Evolutionary conservation across 2,113 vertebrate genomes (phyloP), one percentile per base, ranked within the genome.

Genomic region (Tympanuchus pallidicinctus): DNA sequence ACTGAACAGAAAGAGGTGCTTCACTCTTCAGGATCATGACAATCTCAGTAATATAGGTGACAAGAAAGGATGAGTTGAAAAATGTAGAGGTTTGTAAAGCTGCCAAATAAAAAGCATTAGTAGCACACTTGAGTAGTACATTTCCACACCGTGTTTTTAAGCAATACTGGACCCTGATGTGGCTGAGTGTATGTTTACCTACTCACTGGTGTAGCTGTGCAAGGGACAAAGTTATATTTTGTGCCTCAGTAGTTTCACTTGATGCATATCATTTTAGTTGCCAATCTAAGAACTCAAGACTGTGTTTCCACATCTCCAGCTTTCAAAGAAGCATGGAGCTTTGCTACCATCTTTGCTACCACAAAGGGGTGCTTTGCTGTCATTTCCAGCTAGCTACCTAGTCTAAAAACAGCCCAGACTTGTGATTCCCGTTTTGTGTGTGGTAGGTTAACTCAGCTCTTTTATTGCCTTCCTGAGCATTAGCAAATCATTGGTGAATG

Each of bases 101-200:
- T 88, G 30, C 7, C 21, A 54, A 6, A 73, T 60, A 43, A 57
- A 93, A 86, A 80, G 22, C 48, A 13, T 16, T 52, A 10, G 30
- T 48, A 10, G 10, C n/a, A 40, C 11, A 61, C 28, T 13, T 84
- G 57, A 30, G 17, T 20, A n/a, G 52, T 60, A 17, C 34, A 40
- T 18, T 84, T 63, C 50, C 24, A 52, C 27, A 32, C 24, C 3
- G 1, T n/a, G 8, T 21, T 54, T n/a, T 8, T n/a, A 82, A 43
- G 25, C 13, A 59, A 22, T 59, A n/a, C 4, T 70, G 48, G 65
- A 24, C 11, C 3, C 22, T 77, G 14, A 20, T 90, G 32, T 76
- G 54, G 1, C 19, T 70, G 19, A 1, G 0, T 34, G 36, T 13
- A 0, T 45, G 7, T 75, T 60, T 82, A 22, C 28, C 30, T 79